A percentile compares a stretch with the other conserved stretches of the same genome.
These are phyloP conservation scores for Netelia virgata DNA, from an alignment of 2,888 invertebrate species.

Conservation along the genomic window DNA sequence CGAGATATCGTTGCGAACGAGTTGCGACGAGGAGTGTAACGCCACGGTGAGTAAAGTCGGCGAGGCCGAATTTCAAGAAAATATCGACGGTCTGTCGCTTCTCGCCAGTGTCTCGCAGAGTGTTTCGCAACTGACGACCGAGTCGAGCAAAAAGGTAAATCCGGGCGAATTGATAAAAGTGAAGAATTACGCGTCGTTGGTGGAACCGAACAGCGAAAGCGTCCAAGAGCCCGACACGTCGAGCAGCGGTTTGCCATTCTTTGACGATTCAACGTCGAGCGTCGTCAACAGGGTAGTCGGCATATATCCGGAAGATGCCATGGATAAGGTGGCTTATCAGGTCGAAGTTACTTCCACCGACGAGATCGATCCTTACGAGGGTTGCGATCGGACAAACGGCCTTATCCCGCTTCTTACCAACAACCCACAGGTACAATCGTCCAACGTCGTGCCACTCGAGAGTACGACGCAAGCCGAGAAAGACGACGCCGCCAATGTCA, in stretches of 20 bases:
- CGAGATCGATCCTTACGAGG: conserved; percentile 62
- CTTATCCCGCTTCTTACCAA: conserved; percentile 23
- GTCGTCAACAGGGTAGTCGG: conserved; percentile 74
- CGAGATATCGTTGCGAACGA: conserved; percentile 26
- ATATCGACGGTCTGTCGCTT: conserved; percentile 81
- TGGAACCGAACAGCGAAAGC: conserved; percentile 60
- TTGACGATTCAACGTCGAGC: conserved; percentile 68
- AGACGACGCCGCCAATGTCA: conserved; percentile 80
- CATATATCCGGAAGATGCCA: conserved; percentile 77
- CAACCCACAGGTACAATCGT: conserved; percentile 13
- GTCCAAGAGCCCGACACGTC: conserved; percentile 44
- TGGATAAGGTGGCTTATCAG: conserved; percentile 78
- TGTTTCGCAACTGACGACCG: conserved; percentile 72
- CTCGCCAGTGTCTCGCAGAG: conserved; percentile 82
- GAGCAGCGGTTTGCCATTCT: conserved; percentile 65
- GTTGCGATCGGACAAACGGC: conserved; percentile 60
- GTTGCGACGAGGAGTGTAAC: conserved; percentile 21
- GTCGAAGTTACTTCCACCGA: conserved; percentile 79
- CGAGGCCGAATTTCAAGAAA: conserved; percentile 76
- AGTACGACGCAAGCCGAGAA: conserved; percentile 65
- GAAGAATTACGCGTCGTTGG: conserved; percentile 77
- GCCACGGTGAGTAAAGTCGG: conserved; percentile 56
- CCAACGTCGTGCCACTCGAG: conserved; percentile 33
- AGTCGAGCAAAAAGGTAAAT: conserved; percentile 45
- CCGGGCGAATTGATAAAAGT: conserved; percentile 77